Evolutionary conservation across 2,797 vertebrate genomes (phyloP).

Genomic region (Chlorospingus flavigularis): DNA sequence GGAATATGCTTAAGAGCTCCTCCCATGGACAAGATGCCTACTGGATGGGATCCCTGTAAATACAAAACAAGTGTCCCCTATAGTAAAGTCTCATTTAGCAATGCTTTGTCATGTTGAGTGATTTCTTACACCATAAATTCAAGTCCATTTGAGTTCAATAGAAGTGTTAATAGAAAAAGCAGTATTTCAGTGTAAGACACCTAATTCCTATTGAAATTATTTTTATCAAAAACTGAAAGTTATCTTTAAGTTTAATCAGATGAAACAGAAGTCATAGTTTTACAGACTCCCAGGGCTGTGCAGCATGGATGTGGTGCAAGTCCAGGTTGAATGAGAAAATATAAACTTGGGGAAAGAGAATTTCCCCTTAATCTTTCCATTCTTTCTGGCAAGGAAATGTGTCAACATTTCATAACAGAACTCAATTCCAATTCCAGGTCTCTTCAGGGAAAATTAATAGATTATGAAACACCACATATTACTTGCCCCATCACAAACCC

Average conservation of each 20-base stretch:
- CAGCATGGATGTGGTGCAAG: not conserved
- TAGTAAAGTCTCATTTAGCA: not conserved
- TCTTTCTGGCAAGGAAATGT: not conserved
- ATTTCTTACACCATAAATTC: not conserved
- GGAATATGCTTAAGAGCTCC: not conserved
- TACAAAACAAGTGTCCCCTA: not conserved
- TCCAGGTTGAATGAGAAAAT: not conserved
- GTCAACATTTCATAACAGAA: not conserved
- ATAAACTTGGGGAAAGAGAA: not conserved
- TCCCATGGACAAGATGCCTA: not conserved
- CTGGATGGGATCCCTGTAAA: not conserved
- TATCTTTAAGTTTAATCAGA: not conserved
- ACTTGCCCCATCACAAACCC: not conserved
- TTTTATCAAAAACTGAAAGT: not conserved
- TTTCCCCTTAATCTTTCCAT: not conserved
- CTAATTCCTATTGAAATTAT: not conserved
- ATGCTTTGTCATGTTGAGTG: not conserved
- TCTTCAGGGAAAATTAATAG: not conserved
- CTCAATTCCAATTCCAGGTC: not conserved
- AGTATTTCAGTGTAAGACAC: not conserved
- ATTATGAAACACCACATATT: not conserved
- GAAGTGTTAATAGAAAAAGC: not conserved
- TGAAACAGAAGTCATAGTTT: not conserved
- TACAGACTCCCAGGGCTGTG: not conserved
- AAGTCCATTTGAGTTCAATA: not conserved